These are phyloP conservation scores for Sitta carolinensis DNA, from an alignment of 2,797 vertebrate species.

Conservation along the genomic window DNA sequence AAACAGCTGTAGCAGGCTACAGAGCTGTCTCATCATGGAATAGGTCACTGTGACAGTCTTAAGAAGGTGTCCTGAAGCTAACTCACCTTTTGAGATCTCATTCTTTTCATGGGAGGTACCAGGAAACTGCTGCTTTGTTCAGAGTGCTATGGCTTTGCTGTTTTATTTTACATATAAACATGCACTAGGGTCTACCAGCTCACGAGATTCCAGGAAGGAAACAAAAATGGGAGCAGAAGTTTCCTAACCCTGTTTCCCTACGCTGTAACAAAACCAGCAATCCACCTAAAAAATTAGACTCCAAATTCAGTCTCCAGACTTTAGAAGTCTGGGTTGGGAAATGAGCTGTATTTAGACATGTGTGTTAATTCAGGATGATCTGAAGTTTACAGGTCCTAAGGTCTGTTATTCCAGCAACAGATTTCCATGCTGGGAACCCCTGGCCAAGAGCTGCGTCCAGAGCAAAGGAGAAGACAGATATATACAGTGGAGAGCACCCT, in stretches of 20 bases:
- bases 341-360: background rate
- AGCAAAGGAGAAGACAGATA: background rate
- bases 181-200: background rate
- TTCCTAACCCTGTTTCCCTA: background rate
- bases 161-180: background rate
- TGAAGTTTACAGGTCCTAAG: background rate
- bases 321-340: background rate
- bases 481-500: fast-evolving
- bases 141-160: background rate
- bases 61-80: background rate
- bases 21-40: background rate
- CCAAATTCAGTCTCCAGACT: background rate
- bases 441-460: background rate
- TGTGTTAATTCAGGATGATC: background rate
- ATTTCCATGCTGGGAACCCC: background rate
- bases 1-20: background rate
- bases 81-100: background rate
- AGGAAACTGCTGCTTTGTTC: background rate
- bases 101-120: background rate
- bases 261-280: background rate
- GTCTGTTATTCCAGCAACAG: background rate
- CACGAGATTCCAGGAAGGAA: background rate
- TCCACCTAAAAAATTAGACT: background rate
- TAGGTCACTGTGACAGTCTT: fast-evolving
- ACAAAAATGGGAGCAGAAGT: background rate